phyloP scores from a whole-genome alignment of 2,113 vertebrate genomes.

The Cinclus mexicanus region DNA sequence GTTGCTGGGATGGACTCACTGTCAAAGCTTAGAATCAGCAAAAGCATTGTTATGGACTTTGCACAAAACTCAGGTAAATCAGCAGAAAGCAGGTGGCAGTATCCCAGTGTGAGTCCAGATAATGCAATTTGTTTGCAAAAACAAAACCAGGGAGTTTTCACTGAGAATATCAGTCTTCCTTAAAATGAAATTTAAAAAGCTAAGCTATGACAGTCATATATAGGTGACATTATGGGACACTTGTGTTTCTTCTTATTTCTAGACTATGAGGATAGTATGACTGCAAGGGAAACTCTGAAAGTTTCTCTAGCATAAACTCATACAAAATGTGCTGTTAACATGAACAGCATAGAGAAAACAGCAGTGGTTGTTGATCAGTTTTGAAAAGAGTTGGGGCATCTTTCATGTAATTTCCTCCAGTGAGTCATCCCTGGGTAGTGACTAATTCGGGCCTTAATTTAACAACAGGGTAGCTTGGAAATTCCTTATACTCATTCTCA shows the following conservation, averaged over 20 bases:
- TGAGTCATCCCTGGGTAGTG: background rate
- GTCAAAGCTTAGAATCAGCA: constrained; percentile 85
- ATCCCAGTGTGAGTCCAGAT: background rate
- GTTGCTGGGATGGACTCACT: constrained; percentile 92
- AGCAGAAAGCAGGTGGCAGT: background rate
- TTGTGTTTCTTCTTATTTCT: background rate
- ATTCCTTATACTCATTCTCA: background rate
- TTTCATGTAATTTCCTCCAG: background rate
- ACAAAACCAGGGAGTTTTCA: background rate
- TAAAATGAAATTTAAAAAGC: background rate
- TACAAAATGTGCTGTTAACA: background rate
- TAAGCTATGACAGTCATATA: background rate
- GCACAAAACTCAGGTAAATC: constrained; percentile 83
- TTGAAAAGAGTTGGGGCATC: background rate
- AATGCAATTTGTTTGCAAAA: background rate
- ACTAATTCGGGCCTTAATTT: background rate
- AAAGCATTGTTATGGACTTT: constrained; percentile 83
- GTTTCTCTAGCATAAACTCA: background rate
- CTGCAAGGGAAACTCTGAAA: background rate
- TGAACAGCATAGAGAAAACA: background rate
- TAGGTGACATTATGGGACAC: background rate
- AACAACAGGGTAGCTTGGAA: background rate
- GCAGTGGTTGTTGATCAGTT: background rate
- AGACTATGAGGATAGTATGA: background rate
- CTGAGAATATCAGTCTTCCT: background rate